These are phyloP conservation scores for Troides oblongomaculatus DNA, from an alignment of 2,888 invertebrate species.

Conservation along the genomic window DNA sequence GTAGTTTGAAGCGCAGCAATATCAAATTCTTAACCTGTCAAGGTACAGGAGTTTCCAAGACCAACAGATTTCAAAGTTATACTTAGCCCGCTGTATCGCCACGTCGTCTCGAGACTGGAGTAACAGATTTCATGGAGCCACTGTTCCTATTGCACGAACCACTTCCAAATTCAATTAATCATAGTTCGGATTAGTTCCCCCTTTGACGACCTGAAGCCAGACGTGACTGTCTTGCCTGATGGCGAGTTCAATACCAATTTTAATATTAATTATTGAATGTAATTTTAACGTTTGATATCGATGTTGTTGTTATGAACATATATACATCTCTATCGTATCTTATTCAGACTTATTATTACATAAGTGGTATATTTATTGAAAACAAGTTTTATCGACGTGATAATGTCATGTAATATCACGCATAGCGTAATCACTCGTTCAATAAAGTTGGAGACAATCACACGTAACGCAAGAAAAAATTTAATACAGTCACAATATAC, in stretches of 20 bases:
- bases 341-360: not conserved
- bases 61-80: conserved; percentile 52
- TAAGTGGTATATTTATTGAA: not conserved
- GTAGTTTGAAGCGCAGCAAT: conserved; percentile 33
- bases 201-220: conserved; percentile 65
- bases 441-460: not conserved
- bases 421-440: not conserved
- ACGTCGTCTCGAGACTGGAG: conserved; percentile 47
- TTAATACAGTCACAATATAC: no score
- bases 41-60: conserved; percentile 46
- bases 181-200: conserved; percentile 73
- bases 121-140: conserved; percentile 60
- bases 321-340: not conserved
- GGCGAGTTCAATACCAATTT: conserved; percentile 43
- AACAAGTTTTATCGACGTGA: not conserved
- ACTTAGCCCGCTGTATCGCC: conserved; percentile 42
- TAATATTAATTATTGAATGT: conserved; percentile 23
- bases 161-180: conserved; percentile 75
- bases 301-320: not conserved
- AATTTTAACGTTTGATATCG: conserved; percentile 23
- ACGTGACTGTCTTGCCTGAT: conserved; percentile 62
- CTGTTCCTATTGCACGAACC: conserved; percentile 56
- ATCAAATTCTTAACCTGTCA: conserved; percentile 53
- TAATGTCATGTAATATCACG: not conserved
- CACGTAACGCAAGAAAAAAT: no score